Evolutionary conservation across 2,113 vertebrate genomes (phyloP).

Genomic region (Neoarius graeffei): DNA sequence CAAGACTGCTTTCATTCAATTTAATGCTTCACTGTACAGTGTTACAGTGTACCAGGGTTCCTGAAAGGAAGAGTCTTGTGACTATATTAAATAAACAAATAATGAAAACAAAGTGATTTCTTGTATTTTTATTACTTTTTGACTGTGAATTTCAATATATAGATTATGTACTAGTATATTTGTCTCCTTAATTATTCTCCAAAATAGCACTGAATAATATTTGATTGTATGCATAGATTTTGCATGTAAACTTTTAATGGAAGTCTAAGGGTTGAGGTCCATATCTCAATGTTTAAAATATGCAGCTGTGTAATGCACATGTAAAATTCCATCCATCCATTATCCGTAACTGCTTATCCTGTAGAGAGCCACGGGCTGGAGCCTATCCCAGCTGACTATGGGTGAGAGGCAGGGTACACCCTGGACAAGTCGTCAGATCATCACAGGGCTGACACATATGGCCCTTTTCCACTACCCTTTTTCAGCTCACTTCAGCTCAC

Average conservation of each 20-base stretch:
- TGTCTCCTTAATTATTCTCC: not conserved
- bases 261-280: not conserved
- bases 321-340: not conserved
- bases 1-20: not conserved
- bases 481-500: too few species aligned
- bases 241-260: not conserved
- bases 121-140: not conserved
- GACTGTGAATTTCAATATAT: not conserved
- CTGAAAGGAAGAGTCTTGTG: not conserved
- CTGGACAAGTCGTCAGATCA: too few species aligned
- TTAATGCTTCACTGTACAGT: not conserved
- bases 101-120: not conserved
- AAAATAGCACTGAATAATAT: not conserved
- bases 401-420: too few species aligned
- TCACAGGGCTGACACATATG: too few species aligned
- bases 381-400: too few species aligned
- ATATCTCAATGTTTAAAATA: not conserved
- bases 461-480: too few species aligned
- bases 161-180: not conserved
- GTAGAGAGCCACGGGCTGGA: too few species aligned
- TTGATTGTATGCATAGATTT: not conserved
- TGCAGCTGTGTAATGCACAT: not conserved
- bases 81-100: not conserved
- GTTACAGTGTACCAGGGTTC: not conserved
- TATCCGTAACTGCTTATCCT: too few species aligned